Conservation (phyloP, 1,140 invertebrate genomes). For the Neodiprion virginianus region DNA sequence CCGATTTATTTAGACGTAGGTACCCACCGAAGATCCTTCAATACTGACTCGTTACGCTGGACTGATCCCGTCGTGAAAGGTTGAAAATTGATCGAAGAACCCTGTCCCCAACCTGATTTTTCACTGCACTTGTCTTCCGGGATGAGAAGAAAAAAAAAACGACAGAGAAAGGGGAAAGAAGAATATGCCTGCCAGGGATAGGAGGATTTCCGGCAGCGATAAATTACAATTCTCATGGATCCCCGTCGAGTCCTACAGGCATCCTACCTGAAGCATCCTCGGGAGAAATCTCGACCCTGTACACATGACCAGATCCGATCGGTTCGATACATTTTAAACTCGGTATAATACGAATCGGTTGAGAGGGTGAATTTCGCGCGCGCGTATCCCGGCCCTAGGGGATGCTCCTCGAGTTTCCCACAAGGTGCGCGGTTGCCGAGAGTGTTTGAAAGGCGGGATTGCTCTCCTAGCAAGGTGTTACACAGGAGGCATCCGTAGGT, state of each 20-base stretch:
- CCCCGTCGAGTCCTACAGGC: neutral
- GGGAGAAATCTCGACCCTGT: neutral
- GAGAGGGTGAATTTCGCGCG: neutral
- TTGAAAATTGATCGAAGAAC: no score
- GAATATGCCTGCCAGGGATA: neutral
- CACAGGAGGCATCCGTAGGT: neutral
- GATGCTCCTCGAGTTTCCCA: neutral
- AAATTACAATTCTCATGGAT: neutral
- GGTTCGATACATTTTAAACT: neutral
- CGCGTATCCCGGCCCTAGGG: neutral
- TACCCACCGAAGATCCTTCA: no score
- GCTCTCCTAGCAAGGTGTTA: slow-evolving; percentile 6
- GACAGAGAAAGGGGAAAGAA: neutral
- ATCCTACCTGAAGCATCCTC: neutral
- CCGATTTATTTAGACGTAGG: no score
- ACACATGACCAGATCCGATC: neutral
- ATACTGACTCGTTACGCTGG: no score
- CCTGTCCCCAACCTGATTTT: no score
- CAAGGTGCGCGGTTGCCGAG: neutral
- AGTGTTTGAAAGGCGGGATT: slow-evolving; percentile 6
- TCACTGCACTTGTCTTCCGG: no score
- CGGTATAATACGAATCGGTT: neutral
- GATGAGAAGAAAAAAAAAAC: neutral
- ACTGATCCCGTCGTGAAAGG: no score
- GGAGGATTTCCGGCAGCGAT: slow-evolving; percentile 1